Base-by-base conservation (phyloP, 53 echinoderm and acorn worm species). In the Holothuria leucospilota region DNA sequence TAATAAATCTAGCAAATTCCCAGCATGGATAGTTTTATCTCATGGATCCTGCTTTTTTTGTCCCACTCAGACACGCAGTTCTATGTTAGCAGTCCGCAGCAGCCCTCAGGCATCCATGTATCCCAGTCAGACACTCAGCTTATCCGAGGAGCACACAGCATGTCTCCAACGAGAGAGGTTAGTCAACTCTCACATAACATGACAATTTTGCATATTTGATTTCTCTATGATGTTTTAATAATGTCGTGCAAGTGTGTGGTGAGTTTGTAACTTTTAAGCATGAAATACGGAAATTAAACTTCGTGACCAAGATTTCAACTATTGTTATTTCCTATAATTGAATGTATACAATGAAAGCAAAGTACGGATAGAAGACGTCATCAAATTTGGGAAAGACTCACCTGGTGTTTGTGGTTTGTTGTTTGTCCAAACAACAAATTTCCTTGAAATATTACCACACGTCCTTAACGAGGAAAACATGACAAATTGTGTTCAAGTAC, bases 71-170 rank as follows among this genome's bases (percentile, higher is more conserved):
- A 39, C 5, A 72, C 72, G 5, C 72, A 72, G 72, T 72, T 72
- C 29, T 72, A 72, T 72, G 46, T 72, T 46, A 72, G 38, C 49
- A 72, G 72, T 72, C 72, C 72, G 5, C 72, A 72, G 40, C 38
- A 20, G 11, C 12, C 16, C 16, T 41, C 40, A 15, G 9, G 38
- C 39, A 72, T 46, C 39, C 72, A 72, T 21, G 72, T 72, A 13
- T 72, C 72, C 2, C 72, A 72, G 72, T 72, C 72, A 40, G 72
- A 72, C 72, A 72, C 72, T 3, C 72, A 72, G 38, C 72, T 72
- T n/a, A 39, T 72, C 6, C 39, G 39, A 39, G 72, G 72, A 46
- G 21, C 40, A 12, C 39, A 72, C 21, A 39, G 12, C 46, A 46
- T 46, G 12, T n/a, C 72, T 72, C 39, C 38, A 23, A 23, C 40